Evolutionary conservation across 2,888 invertebrate genomes (phyloP).

Genomic region (Apamea epomidion): DNA sequence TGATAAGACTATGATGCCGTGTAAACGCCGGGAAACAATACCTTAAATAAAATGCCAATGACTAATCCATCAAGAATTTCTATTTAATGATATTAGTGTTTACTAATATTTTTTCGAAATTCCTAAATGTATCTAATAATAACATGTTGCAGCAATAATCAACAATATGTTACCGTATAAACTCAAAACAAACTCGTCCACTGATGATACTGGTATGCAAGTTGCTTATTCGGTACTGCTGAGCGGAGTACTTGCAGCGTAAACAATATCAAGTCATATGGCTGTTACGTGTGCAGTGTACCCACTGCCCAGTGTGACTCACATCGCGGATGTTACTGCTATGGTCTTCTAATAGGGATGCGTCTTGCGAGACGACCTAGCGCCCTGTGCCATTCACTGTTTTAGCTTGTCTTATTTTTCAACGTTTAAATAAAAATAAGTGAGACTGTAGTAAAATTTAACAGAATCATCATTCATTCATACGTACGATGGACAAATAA

Average conservation of each 20-base stretch:
- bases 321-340: constrained; percentile 1
- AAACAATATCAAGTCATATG: constrained; percentile 20
- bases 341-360: background rate
- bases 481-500: background rate
- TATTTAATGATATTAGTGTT: background rate
- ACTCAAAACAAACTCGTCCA: constrained; percentile 26
- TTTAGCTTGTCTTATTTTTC: background rate
- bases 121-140: constrained; percentile 9
- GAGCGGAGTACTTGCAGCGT: background rate
- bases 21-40: background rate
- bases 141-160: constrained; percentile 8
- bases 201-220: background rate
- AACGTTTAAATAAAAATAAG: background rate
- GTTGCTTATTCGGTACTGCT: background rate
- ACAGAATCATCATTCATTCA: no score
- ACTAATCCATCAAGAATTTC: constrained; percentile 7
- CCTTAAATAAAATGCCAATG: background rate
- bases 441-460: no score
- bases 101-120: constrained; percentile 1
- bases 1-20: background rate
- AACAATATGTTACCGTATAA: constrained; percentile 19
- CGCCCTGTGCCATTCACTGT: background rate
- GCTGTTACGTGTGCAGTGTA: constrained; percentile 2
- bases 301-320: constrained; percentile 1
- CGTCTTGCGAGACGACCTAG: background rate